Percentiles rank a stretch among this genome's conserved stretches.
Conservation (phyloP, 2,113 vertebrate species). For the Pampusana beccarii region DNA sequence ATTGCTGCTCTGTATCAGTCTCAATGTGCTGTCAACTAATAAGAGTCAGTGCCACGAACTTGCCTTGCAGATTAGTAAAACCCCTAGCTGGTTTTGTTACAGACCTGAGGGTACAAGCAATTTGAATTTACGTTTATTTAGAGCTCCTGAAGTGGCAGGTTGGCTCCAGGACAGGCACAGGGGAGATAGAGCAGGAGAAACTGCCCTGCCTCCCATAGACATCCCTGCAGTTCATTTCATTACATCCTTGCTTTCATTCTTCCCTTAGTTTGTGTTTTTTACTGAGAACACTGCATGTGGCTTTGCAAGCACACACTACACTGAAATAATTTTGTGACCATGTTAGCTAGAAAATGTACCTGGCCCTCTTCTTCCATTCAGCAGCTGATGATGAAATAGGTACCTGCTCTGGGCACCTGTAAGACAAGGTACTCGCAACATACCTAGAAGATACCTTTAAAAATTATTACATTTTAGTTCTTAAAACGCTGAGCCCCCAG, state of each 20-base stretch:
- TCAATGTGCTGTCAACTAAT: not conserved
- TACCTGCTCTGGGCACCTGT: not conserved
- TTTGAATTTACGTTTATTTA: not conserved
- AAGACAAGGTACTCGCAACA: not conserved
- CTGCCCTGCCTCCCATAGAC: not conserved
- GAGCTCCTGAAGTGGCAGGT: not conserved
- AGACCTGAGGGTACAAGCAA: not conserved
- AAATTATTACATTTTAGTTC: not conserved
- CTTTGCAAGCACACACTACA: not conserved
- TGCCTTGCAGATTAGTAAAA: not conserved
- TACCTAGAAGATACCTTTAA: not conserved
- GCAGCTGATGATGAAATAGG: not conserved
- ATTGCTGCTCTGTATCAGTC: rapidly evolving
- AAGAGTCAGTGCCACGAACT: not conserved
- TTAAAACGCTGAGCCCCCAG: rapidly evolving
- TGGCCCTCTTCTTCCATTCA: not conserved
- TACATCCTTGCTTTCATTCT: not conserved
- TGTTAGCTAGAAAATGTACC: not conserved
- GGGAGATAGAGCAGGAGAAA: not conserved
- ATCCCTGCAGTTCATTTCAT: not conserved
- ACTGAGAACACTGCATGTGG: not conserved
- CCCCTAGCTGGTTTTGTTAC: not conserved
- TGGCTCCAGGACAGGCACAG: not conserved
- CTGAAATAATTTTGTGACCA: not conserved
- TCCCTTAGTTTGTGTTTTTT: not conserved